Evolutionary conservation across 2,888 invertebrate genomes (phyloP).

Genomic region (Platycheirus albimanus): DNA sequence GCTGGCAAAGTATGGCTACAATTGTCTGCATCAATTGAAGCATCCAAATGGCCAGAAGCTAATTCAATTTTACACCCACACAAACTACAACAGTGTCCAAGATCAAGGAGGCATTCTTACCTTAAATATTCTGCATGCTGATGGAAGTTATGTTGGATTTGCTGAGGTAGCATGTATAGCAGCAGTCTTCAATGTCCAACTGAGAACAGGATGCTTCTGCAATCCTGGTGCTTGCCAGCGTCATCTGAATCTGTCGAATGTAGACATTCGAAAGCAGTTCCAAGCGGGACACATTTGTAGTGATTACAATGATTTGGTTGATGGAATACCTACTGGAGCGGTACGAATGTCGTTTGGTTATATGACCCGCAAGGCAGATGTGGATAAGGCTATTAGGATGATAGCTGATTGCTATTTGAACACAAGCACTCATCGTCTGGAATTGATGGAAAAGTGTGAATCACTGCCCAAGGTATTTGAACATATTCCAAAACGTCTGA

Average conservation of each 20-base stretch:
- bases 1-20: constrained; percentile 89
- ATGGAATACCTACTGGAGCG: constrained; percentile 95
- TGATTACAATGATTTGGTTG: constrained; percentile 92
- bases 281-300: constrained; percentile 96
- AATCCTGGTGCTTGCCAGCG: constrained; percentile 97
- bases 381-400: constrained; percentile 88
- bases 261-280: constrained; percentile 90
- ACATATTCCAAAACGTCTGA: constrained; percentile 76
- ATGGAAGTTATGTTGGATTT: constrained; percentile 93
- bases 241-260: constrained; percentile 87
- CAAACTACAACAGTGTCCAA: constrained; percentile 85
- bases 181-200: constrained; percentile 91
- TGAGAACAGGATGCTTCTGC: constrained; percentile 98
- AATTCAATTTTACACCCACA: constrained; percentile 89
- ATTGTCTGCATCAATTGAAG: constrained; percentile 85
- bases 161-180: constrained; percentile 96
- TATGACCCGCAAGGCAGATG: constrained; percentile 90
- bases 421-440: constrained; percentile 75
- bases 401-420: constrained; percentile 89
- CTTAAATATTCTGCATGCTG: constrained; percentile 92
- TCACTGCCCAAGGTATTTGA: constrained; percentile 78
- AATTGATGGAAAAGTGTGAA: constrained; percentile 75
- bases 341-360: constrained; percentile 96
- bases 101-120: constrained; percentile 94
- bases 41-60: constrained; percentile 90